These are phyloP conservation scores for Spheniscus mendiculus DNA, from an alignment of 2,113 vertebrate genomes.

Conservation along the genomic window DNA sequence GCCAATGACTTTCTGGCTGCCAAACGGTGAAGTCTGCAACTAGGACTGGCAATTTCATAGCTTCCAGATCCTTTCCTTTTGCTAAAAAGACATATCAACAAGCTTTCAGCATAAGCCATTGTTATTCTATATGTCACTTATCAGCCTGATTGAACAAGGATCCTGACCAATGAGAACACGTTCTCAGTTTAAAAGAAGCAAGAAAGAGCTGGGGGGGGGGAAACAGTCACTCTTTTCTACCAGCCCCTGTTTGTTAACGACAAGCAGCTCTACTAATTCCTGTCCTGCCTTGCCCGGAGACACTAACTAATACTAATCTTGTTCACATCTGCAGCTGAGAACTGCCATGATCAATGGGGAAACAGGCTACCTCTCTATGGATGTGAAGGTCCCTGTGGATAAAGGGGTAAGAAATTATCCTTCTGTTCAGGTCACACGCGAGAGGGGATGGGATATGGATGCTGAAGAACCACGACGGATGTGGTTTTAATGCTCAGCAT, in stretches of 20 bases:
- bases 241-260: background rate
- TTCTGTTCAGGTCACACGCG: background rate
- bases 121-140: background rate
- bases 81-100: background rate
- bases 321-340: constrained; percentile 82
- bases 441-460: background rate
- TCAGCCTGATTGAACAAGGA: background rate
- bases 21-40: background rate
- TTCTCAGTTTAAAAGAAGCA: background rate
- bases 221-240: background rate
- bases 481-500: background rate
- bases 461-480: background rate
- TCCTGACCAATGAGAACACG: background rate
- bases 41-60: background rate
- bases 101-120: background rate
- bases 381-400: constrained; percentile 89
- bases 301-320: constrained; percentile 34
- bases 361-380: constrained; percentile 86
- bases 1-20: constrained; percentile 31
- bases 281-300: background rate
- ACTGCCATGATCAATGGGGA: constrained; percentile 94
- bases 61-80: constrained; percentile 13
- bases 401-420: constrained; percentile 86
- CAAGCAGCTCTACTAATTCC: background rate
- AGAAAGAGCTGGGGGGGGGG: background rate